Base-by-base conservation (phyloP, 92 coral and sea anemone species). In the Siderastrea siderea region DNA sequence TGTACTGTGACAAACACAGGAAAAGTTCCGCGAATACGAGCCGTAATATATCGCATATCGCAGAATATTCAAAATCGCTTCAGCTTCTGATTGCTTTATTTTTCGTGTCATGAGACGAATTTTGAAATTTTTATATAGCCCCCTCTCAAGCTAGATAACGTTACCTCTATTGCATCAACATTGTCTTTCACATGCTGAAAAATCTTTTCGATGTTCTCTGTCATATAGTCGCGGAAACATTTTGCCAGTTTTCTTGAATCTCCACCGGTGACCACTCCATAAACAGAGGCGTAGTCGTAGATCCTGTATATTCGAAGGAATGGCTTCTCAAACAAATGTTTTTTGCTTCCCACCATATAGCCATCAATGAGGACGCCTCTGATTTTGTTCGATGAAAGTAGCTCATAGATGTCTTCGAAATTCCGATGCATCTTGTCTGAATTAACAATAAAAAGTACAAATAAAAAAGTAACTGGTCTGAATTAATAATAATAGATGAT, bases 341-440 rank as follows among this genome's bases (percentile, higher is more conserved):
- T 91, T 14, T 89, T 91, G 84, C 95, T 91, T 12, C 98, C 96
- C 26, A 93, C 81, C 51, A 89, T 89, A 72, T 90, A 91, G 7
- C 89, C 90, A 65, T 95, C 98, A 49, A 95, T 75, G 54, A 95
- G 90, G 71, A 93, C 96, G 7, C 95, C 98, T 7, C 75, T 47
- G 47, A 93, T 87, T 63, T 77, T 74, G 7, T 91, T 74, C 46
- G 89, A 79, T 1, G 84, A 86, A 38, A 95, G 80, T 38, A 90
- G 88, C 70, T 93, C 90, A 91, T 93, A 91, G 38, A 95, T 87
- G 16, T 95, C 95, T 15, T 95, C 91, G 49, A 86, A 92, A 47
- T 71, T 82, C 45, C 68, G 77, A 63, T 82, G 78, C 9, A 69
- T 82, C 78, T 57, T 38, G 6, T 70, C 86, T 82, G 59, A 47